A percentile compares a stretch with the other conserved stretches of the same genome.
Evolutionary conservation across 2,888 invertebrate species (phyloP).

Genomic region (Brachyptera risi): DNA sequence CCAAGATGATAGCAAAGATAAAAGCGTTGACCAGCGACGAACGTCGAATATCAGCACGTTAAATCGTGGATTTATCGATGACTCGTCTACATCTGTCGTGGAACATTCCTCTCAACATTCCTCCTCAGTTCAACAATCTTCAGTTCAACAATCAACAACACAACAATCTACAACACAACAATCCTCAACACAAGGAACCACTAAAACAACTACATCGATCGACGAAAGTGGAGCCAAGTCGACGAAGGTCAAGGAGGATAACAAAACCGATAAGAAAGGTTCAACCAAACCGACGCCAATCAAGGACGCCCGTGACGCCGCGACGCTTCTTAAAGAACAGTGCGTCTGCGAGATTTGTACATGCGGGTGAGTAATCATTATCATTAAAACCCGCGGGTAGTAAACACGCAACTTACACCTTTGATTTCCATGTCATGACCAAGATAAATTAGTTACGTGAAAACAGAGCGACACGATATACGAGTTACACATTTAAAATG

Average conservation of each 20-base stretch:
- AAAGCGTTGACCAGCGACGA: not conserved
- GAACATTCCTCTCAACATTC: too few relatives aligned
- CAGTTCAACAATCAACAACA: not conserved
- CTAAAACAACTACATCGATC: not conserved
- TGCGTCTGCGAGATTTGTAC: constrained; percentile 89
- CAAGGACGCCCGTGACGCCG: constrained; percentile 43
- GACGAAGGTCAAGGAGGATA: not conserved
- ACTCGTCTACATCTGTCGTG: constrained; percentile 10
- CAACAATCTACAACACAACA: constrained; percentile 7
- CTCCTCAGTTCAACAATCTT: too few relatives aligned
- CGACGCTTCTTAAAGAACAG: constrained; percentile 61
- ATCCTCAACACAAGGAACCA: not conserved
- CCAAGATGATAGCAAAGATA: not conserved
- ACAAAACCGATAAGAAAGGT: not conserved
- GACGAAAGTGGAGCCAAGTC: not conserved
- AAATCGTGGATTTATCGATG: not conserved
- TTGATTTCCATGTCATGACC: too few relatives aligned
- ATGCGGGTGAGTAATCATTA: constrained; percentile 77
- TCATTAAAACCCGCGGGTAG: too few relatives aligned
- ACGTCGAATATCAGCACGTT: not conserved
- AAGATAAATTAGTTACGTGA: too few relatives aligned
- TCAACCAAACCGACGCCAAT: not conserved
- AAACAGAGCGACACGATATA: too few relatives aligned
- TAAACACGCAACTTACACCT: too few relatives aligned
- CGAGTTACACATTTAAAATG: too few relatives aligned